These are phyloP conservation scores for Catharus ustulatus DNA, from an alignment of 2,797 vertebrate species.

Conservation along the genomic window DNA sequence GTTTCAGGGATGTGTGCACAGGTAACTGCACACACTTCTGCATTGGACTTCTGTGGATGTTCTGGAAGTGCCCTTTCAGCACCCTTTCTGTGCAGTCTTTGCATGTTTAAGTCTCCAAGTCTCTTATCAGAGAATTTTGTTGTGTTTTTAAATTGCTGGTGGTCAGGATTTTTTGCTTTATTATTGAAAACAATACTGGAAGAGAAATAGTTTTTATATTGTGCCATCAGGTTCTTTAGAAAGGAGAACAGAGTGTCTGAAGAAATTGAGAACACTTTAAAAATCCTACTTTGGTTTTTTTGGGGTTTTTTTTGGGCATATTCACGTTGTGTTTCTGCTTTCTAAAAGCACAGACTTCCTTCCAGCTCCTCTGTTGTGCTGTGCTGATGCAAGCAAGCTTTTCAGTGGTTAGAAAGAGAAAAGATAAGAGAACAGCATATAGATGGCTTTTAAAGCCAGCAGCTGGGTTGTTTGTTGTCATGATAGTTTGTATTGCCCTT, in stretches of 20 bases:
- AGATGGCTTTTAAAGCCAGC: background rate
- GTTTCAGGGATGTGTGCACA: background rate
- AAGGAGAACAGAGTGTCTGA: background rate
- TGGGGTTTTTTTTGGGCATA: background rate
- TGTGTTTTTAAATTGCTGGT: background rate
- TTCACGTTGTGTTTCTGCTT: background rate
- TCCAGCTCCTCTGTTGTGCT: background rate
- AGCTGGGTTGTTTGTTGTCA: background rate
- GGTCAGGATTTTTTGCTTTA: background rate
- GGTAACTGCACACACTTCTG: background rate
- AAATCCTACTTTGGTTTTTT: background rate
- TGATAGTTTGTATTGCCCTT: background rate
- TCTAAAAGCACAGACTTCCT: background rate
- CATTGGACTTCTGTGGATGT: background rate
- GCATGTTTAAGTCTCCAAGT: background rate
- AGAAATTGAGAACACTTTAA: background rate
- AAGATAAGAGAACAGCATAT: background rate
- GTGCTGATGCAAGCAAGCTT: background rate
- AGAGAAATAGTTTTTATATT: background rate
- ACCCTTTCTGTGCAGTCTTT: background rate
- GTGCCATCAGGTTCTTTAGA: background rate
- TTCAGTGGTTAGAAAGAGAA: background rate
- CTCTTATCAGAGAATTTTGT: background rate
- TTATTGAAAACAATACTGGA: background rate
- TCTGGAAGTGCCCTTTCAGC: background rate